These are phyloP conservation scores for Drosophila parthenogenetica DNA, from an alignment of 2,888 invertebrate genomes.

Conservation along the genomic window DNA sequence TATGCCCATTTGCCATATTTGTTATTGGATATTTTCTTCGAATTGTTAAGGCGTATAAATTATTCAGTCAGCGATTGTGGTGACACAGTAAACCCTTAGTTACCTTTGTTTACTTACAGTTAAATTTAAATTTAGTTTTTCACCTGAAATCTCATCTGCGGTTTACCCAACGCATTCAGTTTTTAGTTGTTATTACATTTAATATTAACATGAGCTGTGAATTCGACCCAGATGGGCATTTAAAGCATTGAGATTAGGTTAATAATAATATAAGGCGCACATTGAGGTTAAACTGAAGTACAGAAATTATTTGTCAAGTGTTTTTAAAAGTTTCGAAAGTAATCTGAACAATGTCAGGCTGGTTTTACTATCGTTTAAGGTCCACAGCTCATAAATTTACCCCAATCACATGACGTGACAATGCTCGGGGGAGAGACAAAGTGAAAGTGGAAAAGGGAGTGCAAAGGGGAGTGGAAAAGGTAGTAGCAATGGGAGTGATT, in stretches of 20 bases:
- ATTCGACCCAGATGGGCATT: slow-evolving; percentile 2
- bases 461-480: neutral
- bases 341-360: slow-evolving; percentile 47
- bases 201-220: neutral
- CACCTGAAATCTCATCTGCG: neutral
- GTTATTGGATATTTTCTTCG: no score
- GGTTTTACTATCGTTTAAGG: slow-evolving; percentile 24
- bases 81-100: no score
- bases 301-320: slow-evolving; percentile 27
- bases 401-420: slow-evolving; percentile 15
- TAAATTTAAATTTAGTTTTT: neutral
- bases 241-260: neutral
- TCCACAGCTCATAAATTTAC: slow-evolving; percentile 43
- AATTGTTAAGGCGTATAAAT: no score
- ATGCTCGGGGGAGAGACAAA: slow-evolving; percentile 20
- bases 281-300: slow-evolving; percentile 20
- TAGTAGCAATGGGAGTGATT: neutral
- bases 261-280: slow-evolving; percentile 15
- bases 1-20: no score
- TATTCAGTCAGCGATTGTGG: no score
- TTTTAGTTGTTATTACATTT: slow-evolving; percentile 1
- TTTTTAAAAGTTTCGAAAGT: slow-evolving; percentile 27
- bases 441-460: neutral
- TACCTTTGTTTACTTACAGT: no score
- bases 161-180: neutral